Evolutionary conservation across 2,113 vertebrate species (phyloP), one percentile per base, ranked within the genome.

Genomic region (Puffinus mauretanicus): DNA sequence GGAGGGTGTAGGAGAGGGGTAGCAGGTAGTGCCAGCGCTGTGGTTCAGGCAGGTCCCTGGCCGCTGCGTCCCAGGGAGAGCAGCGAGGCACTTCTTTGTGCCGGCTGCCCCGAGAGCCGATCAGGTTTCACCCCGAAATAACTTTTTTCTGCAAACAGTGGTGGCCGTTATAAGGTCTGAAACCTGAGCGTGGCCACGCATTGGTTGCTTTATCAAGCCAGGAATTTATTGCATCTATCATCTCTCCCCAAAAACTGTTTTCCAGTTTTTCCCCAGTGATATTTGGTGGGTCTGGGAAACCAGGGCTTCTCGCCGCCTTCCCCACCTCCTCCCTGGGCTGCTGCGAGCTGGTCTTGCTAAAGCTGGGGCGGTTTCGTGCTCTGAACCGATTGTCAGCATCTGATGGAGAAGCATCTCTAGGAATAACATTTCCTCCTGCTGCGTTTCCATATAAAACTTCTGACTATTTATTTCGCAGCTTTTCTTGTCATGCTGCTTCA

Each of bases 81-180:
- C 32, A 66, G 82, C 0, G 3, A 57, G 83, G 46, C 26, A 3
- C 62, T 88, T 64, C 81, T 95, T 94, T 90, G 54, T 89, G 81
- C 67, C 7, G 42, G 34, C 95, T 82, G 79, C 84, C 49, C 47
- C 11, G 1, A 83, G 94, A 67, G 52, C 71, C 2, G 79, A 69
- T 97, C 91, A 16, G 11, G 64, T 97, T 95, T 96, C 95, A 84
- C 64, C 94, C 94, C 2, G 0, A 95, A 97, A 94, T 97, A 96
- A 83, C 83, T 54, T 51, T 62, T 77, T 91, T 81, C 95, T 97
- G 73, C 96, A 90, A 86, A 96, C 65, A 92, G 54, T 81, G 58
- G 75, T 71, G 51, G 44, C 64, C 2, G 1, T 93, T 77, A 16
- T 9, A 66, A 57, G 73, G 82, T 57, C 94, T 96, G 88, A 91